phyloP scores from a whole-genome alignment of 2,888 invertebrate genomes.

The Macaria liturata region DNA sequence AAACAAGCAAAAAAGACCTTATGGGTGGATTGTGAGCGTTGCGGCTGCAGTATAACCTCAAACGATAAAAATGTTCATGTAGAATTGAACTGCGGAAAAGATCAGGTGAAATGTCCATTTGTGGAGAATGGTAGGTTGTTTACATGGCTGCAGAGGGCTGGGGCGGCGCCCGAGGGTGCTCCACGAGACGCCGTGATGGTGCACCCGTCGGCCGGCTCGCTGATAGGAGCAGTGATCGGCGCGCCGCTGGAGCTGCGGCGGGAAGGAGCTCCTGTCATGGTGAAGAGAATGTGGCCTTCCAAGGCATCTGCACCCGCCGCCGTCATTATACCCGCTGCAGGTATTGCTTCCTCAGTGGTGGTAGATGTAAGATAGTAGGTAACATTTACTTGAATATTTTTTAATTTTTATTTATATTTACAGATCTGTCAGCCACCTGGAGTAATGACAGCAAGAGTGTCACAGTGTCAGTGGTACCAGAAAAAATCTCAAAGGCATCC shows the following conservation, averaged over 20 bases:
- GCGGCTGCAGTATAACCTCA: constrained; percentile 78
- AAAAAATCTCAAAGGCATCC: constrained; percentile 52
- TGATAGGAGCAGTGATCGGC: constrained; percentile 71
- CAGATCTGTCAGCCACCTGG: constrained; percentile 66
- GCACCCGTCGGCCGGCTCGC: constrained; percentile 66
- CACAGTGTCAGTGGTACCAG: constrained; percentile 59
- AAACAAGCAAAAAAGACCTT: constrained; percentile 80
- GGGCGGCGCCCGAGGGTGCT: constrained; percentile 59
- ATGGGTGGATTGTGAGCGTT: constrained; percentile 86
- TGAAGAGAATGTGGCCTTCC: constrained; percentile 76
- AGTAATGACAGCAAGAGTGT: constrained; percentile 64
- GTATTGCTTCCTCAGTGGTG: constrained; percentile 63
- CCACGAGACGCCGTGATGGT: constrained; percentile 68
- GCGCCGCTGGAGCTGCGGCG: constrained; percentile 61
- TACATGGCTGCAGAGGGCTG: constrained; percentile 68
- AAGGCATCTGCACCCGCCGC: constrained; percentile 72
- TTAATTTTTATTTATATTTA: constrained; percentile 31
- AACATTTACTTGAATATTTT: neutral
- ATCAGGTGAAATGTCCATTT: constrained; percentile 73
- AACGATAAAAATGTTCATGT: constrained; percentile 84
- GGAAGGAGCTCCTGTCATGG: constrained; percentile 63
- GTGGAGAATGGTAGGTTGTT: constrained; percentile 57
- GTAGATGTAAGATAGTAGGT: neutral
- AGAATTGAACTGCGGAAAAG: constrained; percentile 75
- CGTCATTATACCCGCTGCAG: constrained; percentile 69